A percentile compares a stretch with the other conserved stretches of the same genome.
phyloP scores from a whole-genome alignment of 2,113 vertebrate species.

The Xiphorhynchus elegans region DNA sequence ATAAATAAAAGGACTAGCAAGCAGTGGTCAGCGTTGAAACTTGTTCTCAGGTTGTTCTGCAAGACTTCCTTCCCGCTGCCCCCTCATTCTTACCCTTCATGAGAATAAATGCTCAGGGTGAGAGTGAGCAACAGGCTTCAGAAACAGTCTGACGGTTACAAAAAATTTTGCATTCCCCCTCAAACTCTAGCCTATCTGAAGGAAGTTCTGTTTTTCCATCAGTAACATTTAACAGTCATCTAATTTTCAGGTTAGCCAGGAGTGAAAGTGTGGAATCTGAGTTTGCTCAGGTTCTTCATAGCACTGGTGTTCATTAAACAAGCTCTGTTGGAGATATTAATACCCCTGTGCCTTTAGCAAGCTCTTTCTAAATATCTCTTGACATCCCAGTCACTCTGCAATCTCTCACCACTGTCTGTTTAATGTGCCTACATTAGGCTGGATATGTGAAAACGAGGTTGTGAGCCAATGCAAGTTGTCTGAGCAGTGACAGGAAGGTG shows the following conservation, averaged over 20 bases:
- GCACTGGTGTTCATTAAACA: neutral
- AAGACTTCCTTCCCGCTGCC: constrained; percentile 19
- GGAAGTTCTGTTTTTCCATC: neutral
- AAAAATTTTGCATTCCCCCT: neutral
- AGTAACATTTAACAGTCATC: neutral
- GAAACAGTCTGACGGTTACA: neutral
- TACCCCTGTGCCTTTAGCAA: neutral
- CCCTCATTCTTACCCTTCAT: neutral
- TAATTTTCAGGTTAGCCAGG: neutral
- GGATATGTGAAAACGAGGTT: neutral
- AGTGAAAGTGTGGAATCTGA: neutral
- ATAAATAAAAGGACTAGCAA: constrained; percentile 16
- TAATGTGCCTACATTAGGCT: neutral
- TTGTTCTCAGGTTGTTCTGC: constrained; percentile 37
- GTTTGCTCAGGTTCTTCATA: neutral
- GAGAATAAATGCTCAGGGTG: neutral
- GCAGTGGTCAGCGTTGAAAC: constrained; percentile 17
- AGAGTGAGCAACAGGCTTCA: neutral
- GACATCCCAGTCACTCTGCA: neutral
- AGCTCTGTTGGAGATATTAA: neutral
- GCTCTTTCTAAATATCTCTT: neutral
- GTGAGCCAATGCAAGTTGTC: neutral
- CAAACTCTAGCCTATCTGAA: neutral
- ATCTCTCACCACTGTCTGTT: neutral
- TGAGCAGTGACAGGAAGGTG: neutral